A percentile compares a stretch with the other conserved stretches of the same genome.
Conservation (phyloP, 2,797 vertebrate genomes). For the Momotus momota region DNA sequence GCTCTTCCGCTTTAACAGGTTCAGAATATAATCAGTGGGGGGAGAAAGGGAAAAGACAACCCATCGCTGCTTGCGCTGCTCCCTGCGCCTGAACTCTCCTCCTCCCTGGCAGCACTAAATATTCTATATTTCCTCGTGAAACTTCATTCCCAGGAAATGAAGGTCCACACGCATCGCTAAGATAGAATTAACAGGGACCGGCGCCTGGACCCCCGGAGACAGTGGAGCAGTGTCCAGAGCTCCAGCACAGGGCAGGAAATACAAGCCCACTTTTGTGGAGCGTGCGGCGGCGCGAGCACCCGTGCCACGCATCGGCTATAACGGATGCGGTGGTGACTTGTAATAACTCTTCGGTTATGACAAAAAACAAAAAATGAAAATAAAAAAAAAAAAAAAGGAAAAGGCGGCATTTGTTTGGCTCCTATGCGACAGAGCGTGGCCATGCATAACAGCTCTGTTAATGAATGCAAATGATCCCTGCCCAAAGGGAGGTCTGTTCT, state of each 20-base stretch:
- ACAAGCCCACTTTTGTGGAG: conserved; percentile 32
- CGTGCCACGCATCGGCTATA: neutral
- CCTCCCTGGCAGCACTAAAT: neutral
- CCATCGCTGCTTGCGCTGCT: neutral
- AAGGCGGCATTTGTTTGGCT: conserved; percentile 53
- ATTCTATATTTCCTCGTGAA: neutral
- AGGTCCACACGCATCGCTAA: neutral
- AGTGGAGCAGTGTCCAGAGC: neutral
- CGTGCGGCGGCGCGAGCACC: neutral
- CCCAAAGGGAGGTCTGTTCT: conserved; percentile 69
- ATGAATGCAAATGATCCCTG: conserved; percentile 72
- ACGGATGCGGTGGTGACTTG: conserved; percentile 24
- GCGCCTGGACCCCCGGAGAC: neutral
- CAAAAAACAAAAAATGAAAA: neutral
- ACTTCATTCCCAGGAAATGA: neutral
- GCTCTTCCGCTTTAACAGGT: neutral
- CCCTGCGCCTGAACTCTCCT: neutral
- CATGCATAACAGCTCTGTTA: conserved; percentile 54
- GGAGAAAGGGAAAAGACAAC: neutral
- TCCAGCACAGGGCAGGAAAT: neutral
- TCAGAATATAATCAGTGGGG: neutral
- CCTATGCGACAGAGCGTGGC: conserved; percentile 36
- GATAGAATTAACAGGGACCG: neutral
- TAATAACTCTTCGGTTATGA: conserved; percentile 22
- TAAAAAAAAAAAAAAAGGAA: neutral